Evolutionary conservation across 2,888 invertebrate genomes (phyloP), one percentile per base, ranked within the genome.

Genomic region (Tillus elongatus): DNA sequence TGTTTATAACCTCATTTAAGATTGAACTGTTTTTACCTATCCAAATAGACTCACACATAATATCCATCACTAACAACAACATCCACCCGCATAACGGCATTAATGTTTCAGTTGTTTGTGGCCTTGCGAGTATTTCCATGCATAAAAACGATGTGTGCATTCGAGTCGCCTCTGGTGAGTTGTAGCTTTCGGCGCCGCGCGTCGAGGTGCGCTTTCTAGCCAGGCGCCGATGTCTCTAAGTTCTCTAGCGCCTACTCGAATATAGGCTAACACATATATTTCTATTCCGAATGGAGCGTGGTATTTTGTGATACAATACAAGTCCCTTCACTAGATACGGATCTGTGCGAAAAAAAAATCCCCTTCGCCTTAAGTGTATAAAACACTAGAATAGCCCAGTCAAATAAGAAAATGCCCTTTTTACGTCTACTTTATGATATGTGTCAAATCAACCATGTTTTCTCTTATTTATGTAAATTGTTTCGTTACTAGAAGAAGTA

Each of bases 391-490:
- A 40, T 33, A 27, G 15, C 33, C 36, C 33, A 32, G 11, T 28
- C 32, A 10, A 27, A 36, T 40, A 32, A 10, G 14, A 10, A 13
- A 14, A 32, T 6, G 13, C 6, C 15, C 29, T 36, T 42, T 42
- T 42, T 42, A 40, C 41, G 42, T 41, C 43, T 40, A 38, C 29
- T 47, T 48, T 44, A 46, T 46, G 44, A 43, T 48, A 46, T 46
- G 40, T 41, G 41, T 46, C 43, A 41, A 45, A 48, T 45, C 45
- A 46, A 48, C 44, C 45, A 45, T 42, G 41, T 41, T 42, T 34
- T 41, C 43, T 42, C 40, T 44, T 46, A 45, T 46, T 50, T 45
- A 47, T 48, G 46, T 39, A 46, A 47, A 44, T 45, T 43, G 44
- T 45, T 47, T 37, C 34, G 9, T 32, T 19, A 6, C 6, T 6